Conservation (phyloP, 2,888 invertebrate genomes). For the Dione vanillae region DNA sequence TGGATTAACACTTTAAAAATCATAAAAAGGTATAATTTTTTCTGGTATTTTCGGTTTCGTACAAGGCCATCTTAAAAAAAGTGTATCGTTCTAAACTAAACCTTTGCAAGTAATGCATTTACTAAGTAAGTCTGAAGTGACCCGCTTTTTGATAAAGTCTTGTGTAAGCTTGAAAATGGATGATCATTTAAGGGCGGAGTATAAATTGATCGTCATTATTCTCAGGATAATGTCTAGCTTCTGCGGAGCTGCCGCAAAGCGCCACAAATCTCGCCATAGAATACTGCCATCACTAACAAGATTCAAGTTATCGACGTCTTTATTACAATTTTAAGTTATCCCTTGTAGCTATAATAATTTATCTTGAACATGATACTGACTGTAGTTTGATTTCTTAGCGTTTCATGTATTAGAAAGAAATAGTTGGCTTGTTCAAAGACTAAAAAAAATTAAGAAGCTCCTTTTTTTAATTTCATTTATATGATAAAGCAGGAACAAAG, state of each 20-base stretch:
- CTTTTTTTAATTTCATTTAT: too few relatives aligned
- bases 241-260: conserved; percentile 43
- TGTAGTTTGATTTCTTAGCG: not conserved
- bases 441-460: too few relatives aligned
- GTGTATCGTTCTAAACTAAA: not conserved
- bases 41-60: too few relatives aligned
- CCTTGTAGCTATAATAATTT: conserved; percentile 24
- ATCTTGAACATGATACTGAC: too few relatives aligned
- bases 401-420: too few relatives aligned
- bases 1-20: too few relatives aligned
- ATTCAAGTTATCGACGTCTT: conserved; percentile 39
- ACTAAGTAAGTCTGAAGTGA: conserved; percentile 28
- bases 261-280: conserved; percentile 45
- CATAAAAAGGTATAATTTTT: too few relatives aligned
- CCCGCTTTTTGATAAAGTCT: conserved; percentile 40
- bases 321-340: conserved; percentile 34
- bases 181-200: conserved; percentile 44
- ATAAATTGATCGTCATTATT: conserved; percentile 49
- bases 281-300: conserved; percentile 45
- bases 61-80: not conserved
- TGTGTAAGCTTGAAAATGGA: conserved; percentile 44
- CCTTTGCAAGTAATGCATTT: not conserved
- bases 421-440: too few relatives aligned
- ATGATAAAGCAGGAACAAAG: too few relatives aligned
- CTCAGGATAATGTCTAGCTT: conserved; percentile 46